phyloP scores from a whole-genome alignment of 2,888 invertebrate species.

The Ectemnius continuus region DNA sequence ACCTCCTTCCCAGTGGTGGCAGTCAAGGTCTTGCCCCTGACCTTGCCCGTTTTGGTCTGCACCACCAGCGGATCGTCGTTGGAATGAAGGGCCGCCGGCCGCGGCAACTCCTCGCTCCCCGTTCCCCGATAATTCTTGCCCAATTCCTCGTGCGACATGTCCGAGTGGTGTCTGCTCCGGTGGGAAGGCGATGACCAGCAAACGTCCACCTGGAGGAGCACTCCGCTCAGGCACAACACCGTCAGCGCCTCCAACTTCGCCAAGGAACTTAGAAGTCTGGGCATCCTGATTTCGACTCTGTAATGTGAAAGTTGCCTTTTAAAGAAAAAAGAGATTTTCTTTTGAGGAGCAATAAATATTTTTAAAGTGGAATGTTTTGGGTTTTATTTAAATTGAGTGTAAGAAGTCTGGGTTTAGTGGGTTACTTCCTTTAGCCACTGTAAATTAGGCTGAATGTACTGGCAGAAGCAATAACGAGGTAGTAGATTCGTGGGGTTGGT shows the following conservation, averaged over 20 bases:
- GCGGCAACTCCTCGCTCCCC: slow-evolving; percentile 70
- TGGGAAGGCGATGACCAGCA: slow-evolving; percentile 72
- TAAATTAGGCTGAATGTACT: no score
- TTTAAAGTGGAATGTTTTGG: no score
- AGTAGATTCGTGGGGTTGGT: no score
- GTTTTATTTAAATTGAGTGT: no score
- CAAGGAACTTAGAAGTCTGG: slow-evolving; percentile 68
- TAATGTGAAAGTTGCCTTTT: no score
- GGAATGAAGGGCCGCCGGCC: slow-evolving; percentile 66
- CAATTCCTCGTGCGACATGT: slow-evolving; percentile 69
- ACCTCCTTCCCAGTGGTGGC: slow-evolving; percentile 89
- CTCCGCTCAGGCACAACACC: slow-evolving; percentile 59
- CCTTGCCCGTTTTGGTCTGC: slow-evolving; percentile 87
- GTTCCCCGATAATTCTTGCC: slow-evolving; percentile 64
- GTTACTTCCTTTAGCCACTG: no score
- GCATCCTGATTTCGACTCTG: slow-evolving; percentile 68
- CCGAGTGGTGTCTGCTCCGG: slow-evolving; percentile 74
- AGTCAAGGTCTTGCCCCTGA: slow-evolving; percentile 86
- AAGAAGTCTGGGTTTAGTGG: no score
- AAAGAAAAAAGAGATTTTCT: no score
- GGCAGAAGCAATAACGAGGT: no score
- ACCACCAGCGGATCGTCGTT: slow-evolving; percentile 87
- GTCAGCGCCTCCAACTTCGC: slow-evolving; percentile 66
- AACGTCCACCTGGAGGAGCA: slow-evolving; percentile 64
- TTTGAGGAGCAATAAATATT: no score